These are phyloP conservation scores for Cotesia typhae DNA, from an alignment of 1,140 invertebrate genomes.

Conservation along the genomic window DNA sequence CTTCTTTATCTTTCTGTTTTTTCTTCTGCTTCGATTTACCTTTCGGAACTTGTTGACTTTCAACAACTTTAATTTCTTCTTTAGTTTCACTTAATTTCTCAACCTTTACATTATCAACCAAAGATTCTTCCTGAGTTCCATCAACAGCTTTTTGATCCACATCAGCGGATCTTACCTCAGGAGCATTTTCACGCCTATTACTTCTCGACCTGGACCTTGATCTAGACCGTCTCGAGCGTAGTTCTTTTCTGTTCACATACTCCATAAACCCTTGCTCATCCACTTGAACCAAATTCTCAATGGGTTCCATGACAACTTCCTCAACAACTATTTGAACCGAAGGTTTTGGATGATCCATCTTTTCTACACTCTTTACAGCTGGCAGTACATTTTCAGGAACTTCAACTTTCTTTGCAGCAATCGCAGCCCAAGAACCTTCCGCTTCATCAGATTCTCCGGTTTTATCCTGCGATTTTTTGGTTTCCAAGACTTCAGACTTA, in stretches of 20 bases:
- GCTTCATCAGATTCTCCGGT: too few species aligned
- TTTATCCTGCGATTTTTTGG: constrained; percentile 15
- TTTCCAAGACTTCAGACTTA: neutral
- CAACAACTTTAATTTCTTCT: neutral
- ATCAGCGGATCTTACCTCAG: neutral
- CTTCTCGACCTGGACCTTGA: constrained; percentile 62
- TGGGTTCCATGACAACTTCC: constrained; percentile 47
- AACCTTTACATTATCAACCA: too few species aligned
- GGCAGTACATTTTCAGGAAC: constrained; percentile 20
- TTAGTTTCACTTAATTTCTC: neutral
- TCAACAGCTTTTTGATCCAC: too few species aligned
- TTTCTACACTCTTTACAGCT: constrained; percentile 20
- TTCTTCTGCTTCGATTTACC: constrained; percentile 34
- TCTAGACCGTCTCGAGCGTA: constrained; percentile 60
- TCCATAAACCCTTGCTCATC: constrained; percentile 67
- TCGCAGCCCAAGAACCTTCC: constrained; percentile 12
- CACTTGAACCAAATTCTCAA: constrained; percentile 56
- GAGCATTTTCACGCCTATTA: constrained; percentile 38
- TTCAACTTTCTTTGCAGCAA: constrained; percentile 47
- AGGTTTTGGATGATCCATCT: constrained; percentile 40
- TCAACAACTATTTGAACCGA: constrained; percentile 65
- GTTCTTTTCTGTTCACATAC: constrained; percentile 61
- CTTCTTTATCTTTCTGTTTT: constrained; percentile 23
- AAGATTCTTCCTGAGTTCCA: too few species aligned
- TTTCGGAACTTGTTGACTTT: neutral